Percentiles rank a stretch among this genome's conserved stretches.
These are phyloP conservation scores for Podarcis cretensis DNA, from an alignment of 2,113 vertebrate genomes.

Conservation along the genomic window DNA sequence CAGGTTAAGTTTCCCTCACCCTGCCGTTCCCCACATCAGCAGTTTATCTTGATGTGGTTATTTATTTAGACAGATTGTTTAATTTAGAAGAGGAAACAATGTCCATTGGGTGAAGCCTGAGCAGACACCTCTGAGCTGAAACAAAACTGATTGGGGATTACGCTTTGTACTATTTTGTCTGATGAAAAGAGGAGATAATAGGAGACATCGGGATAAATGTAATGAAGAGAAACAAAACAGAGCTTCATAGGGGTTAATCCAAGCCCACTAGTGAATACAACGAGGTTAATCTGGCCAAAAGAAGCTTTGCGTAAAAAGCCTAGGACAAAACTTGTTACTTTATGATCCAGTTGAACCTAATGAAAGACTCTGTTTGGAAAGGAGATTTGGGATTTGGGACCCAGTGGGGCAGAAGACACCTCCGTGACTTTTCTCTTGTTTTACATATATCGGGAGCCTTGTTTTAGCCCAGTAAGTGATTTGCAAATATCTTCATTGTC, in stretches of 20 bases:
- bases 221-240: constrained; percentile 78
- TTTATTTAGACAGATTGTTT: constrained; percentile 74
- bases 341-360: constrained; percentile 75
- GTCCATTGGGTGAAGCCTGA: constrained; percentile 66
- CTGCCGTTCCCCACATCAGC: constrained; percentile 28
- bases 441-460: constrained; percentile 64
- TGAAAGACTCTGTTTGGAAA: constrained; percentile 75
- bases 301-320: constrained; percentile 70
- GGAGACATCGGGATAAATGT: constrained; percentile 76
- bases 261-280: constrained; percentile 69
- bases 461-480: constrained; percentile 67
- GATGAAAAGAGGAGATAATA: constrained; percentile 75
- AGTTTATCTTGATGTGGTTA: constrained; percentile 69
- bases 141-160: constrained; percentile 71
- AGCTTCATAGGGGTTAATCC: constrained; percentile 77
- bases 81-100: constrained; percentile 70
- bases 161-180: constrained; percentile 69
- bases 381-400: constrained; percentile 75
- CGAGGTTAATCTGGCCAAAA: constrained; percentile 75
- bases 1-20: background rate
- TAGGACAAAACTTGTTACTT: constrained; percentile 75
- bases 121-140: constrained; percentile 56
- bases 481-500: constrained; percentile 68
- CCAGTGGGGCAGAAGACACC: constrained; percentile 70
- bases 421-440: constrained; percentile 69